These are phyloP conservation scores for Ginglymostoma cirratum DNA, from an alignment of 2,113 vertebrate species.

Conservation along the genomic window DNA sequence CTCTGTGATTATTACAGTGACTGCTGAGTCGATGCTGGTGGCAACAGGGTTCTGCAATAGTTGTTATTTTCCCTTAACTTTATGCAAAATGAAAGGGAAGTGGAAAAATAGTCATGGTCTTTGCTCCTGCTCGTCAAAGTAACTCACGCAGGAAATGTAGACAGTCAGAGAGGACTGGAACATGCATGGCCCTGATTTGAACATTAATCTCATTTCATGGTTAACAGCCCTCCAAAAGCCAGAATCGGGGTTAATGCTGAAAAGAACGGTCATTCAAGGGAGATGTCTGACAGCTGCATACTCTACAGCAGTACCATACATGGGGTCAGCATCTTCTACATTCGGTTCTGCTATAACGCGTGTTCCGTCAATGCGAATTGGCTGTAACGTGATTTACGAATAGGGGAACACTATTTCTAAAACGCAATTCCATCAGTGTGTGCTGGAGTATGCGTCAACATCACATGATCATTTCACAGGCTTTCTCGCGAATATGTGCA, in stretches of 20 bases:
- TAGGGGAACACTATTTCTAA: too few relatives aligned
- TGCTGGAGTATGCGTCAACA: too few relatives aligned
- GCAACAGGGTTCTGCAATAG: background rate
- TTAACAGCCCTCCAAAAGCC: background rate
- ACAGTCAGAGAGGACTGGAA: background rate
- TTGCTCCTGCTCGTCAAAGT: background rate
- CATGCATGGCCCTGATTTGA: too few relatives aligned
- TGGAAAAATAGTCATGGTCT: background rate
- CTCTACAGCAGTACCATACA: background rate
- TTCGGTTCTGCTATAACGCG: too few relatives aligned
- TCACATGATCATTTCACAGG: too few relatives aligned
- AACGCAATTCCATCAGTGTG: too few relatives aligned
- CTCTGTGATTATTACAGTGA: background rate
- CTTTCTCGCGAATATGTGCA: too few relatives aligned
- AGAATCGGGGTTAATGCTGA: background rate
- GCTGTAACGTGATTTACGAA: too few relatives aligned
- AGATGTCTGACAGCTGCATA: background rate
- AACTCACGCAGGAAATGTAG: background rate
- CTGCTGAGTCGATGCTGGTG: background rate
- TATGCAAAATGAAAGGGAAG: background rate
- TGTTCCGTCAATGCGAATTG: too few relatives aligned
- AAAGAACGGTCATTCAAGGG: background rate
- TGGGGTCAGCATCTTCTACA: background rate
- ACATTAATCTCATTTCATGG: background rate
- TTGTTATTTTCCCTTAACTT: background rate